Conservation (phyloP, 2,113 vertebrate genomes). For the Stomatorhinus ivindoensis region DNA sequence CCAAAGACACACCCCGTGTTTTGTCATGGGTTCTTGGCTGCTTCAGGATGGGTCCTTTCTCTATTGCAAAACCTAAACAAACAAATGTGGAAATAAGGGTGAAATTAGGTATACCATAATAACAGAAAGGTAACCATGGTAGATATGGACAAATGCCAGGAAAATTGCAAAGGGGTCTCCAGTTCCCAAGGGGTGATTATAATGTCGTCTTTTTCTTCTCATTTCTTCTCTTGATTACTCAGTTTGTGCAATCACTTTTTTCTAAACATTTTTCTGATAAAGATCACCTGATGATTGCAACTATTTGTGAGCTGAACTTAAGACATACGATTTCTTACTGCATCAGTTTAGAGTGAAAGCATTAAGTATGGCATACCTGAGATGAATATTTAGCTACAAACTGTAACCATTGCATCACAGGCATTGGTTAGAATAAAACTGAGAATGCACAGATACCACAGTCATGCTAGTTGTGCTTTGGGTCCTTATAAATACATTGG, state of each 20-base stretch:
- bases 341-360: neutral
- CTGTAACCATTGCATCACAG: neutral
- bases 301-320: neutral
- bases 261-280: neutral
- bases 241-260: neutral
- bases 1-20: neutral
- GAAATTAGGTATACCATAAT: neutral
- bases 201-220: neutral
- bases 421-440: neutral
- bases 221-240: neutral
- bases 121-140: neutral
- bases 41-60: neutral
- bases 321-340: neutral
- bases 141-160: neutral
- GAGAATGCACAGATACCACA: neutral
- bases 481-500: neutral
- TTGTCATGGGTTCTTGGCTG: neutral
- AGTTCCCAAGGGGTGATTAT: neutral
- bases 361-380: neutral
- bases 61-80: neutral
- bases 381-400: neutral
- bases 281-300: neutral
- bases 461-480: neutral
- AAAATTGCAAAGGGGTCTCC: neutral
- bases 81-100: neutral